Evolutionary conservation across 2,797 vertebrate species (phyloP), one percentile per base, ranked within the genome.

Genomic region (Poecilia picta): DNA sequence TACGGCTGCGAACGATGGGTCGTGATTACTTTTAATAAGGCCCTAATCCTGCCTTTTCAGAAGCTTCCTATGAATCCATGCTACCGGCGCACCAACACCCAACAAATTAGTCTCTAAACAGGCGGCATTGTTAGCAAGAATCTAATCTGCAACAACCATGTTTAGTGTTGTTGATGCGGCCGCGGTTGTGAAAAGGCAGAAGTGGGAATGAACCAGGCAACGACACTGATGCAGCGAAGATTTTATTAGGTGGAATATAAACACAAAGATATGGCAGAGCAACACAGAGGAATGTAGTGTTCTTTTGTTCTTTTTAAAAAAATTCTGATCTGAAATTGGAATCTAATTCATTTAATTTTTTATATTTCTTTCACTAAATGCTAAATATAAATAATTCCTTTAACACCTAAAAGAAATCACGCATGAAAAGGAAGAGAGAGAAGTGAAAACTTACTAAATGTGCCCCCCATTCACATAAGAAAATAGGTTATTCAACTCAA

Each of bases 1-100:
- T 81, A 81, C 77, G 83, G 83, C 79, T 87, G 83, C 0, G 2
- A 77, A 77, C 68, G 47, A 87, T 2, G 10, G 75, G 78, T 62
- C 83, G 77, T 88, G 82, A 89, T 90, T 86, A 68, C 78, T 84
- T 93, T 89, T 91, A 88, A 89, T 91, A 91, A 89, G 36, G 66
- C 64, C 51, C 74, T 82, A 87, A 87, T 89, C 73, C 83, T 70
- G 72, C 53, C 70, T 81, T 90, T 88, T 81, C 79, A 43, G 33
- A 73, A 80, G 86, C 47, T 76, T 85, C 84, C 84, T 81, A 86
- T 86, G 80, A 88, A 81, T 84, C 75, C 78, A 31, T 20, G 66
- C 74, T 80, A 81, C 81, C 85, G 82, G 68, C 66, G 76, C 72
- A 83, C 82, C 72, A 84, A 86, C 75, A 78, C 64, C 23, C 80